Percentiles rank a stretch among this genome's conserved stretches.
Evolutionary conservation across 2,797 vertebrate genomes (phyloP).

Genomic region (Philypnodon macrostomus): DNA sequence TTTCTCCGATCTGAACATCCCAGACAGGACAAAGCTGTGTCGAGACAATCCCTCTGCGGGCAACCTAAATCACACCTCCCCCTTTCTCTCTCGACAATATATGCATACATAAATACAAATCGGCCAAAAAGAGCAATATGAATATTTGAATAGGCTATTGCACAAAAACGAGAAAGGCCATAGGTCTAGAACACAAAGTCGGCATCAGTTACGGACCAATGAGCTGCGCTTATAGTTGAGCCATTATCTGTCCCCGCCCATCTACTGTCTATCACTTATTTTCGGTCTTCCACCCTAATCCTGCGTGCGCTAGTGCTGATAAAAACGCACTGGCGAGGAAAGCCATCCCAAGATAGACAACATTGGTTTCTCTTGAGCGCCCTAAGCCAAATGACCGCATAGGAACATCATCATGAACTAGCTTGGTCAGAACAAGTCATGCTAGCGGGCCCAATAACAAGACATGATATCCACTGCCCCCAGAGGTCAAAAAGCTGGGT

Average conservation of each 20-base stretch:
- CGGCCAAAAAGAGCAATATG: slow-evolving; percentile 50
- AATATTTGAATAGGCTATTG: slow-evolving; percentile 54
- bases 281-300: slow-evolving; percentile 59
- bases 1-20: slow-evolving; percentile 35
- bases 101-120: slow-evolving; percentile 19
- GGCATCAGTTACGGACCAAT: slow-evolving; percentile 50
- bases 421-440: slow-evolving; percentile 42
- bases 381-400: slow-evolving; percentile 61
- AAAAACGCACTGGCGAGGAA: slow-evolving; percentile 65
- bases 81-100: neutral
- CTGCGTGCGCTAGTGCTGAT: slow-evolving; percentile 70
- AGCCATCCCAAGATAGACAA: slow-evolving; percentile 59
- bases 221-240: slow-evolving; percentile 40
- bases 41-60: slow-evolving; percentile 48
- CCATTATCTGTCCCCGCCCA: slow-evolving; percentile 56
- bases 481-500: slow-evolving; percentile 65
- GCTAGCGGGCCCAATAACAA: slow-evolving; percentile 55
- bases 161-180: slow-evolving; percentile 42
- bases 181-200: slow-evolving; percentile 54
- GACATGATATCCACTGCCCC: slow-evolving; percentile 56
- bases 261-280: slow-evolving; percentile 64
- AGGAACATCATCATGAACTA: slow-evolving; percentile 11
- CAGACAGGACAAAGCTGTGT: slow-evolving; percentile 55
- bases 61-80: slow-evolving; percentile 28
- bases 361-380: slow-evolving; percentile 43